Conservation (phyloP, 2,113 vertebrate species). For the Poicephalus gulielmi region DNA sequence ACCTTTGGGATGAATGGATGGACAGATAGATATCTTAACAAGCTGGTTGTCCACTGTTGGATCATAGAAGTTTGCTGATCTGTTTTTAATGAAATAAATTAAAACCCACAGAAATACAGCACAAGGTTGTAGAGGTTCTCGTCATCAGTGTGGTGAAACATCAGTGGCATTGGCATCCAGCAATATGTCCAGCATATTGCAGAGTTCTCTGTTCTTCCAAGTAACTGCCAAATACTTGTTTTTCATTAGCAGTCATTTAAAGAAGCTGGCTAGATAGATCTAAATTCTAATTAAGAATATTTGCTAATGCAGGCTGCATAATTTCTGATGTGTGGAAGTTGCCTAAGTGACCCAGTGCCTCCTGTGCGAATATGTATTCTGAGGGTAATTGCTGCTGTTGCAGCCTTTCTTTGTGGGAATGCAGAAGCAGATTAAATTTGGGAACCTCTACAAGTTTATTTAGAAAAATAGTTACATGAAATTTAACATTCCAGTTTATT, state of each 20-base stretch:
- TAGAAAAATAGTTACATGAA: background rate
- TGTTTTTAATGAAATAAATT: background rate
- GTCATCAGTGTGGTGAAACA: background rate
- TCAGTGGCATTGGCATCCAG: background rate
- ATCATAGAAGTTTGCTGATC: background rate
- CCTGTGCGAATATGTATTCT: background rate
- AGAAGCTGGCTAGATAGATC: background rate
- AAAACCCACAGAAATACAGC: background rate
- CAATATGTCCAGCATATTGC: background rate
- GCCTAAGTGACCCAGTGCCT: background rate
- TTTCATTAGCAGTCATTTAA: background rate
- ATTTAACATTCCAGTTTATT: background rate
- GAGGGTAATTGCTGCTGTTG: background rate
- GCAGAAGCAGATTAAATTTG: background rate
- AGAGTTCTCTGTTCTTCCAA: background rate
- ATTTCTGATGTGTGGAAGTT: background rate
- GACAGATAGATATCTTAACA: background rate
- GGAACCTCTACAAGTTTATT: background rate
- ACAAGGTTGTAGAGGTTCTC: background rate
- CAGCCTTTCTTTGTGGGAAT: background rate
- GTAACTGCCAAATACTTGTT: background rate
- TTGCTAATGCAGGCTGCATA: background rate
- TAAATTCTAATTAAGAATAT: background rate
- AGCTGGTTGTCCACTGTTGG: background rate
- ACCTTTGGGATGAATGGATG: background rate